Base-by-base conservation (phyloP, 2,888 invertebrate species). In the Apocheima hispidaria region DNA sequence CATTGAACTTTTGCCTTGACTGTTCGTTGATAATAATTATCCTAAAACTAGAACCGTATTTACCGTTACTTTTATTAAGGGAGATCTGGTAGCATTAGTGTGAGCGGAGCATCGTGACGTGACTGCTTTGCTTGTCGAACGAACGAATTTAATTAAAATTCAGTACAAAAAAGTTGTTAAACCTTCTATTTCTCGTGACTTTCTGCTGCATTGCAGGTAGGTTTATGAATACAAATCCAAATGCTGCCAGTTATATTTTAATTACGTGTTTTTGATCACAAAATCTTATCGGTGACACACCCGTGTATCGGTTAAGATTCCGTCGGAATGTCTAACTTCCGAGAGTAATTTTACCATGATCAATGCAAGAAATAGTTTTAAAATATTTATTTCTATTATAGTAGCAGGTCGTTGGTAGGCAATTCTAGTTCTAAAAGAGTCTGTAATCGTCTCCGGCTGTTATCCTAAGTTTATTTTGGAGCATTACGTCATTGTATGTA, bases 381-480 rank as follows among this genome's bases (percentile, higher is more conserved):
- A 53, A 66, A 65, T 41, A 43, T 16, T 51, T 43, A 48, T 23
- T 55, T n/a, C n/a, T n/a, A n/a, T 36, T 12, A 26, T 23, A n/a
- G 6, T 21, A 35, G 20, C 36, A 28, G 53, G 49, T 49, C 59
- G 23, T 35, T 9, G 28, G 52, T 44, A 36, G 20, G 26, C 59
- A 63, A 48, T 52, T 55, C 35, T 46, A 50, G 49, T 68, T 38
- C 69, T 71, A 69, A 77, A 78, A 79, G 82, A 77, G 74, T 81
- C 72, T 75, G 80, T 74, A 80, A 76, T 79, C 70, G 72, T 61
- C 61, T 56, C 36, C 62, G 66, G 70, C 70, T 73, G 79, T 84
- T 86, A 86, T 86, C 89, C 90, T 75, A 80, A 84, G 88, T 90
- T 90, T 92, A 92, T 92, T 92, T 92, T 91, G 86, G 90, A 86